Evolutionary conservation across 1,140 invertebrate species (phyloP).

Genomic region (Bombus terrestris): DNA sequence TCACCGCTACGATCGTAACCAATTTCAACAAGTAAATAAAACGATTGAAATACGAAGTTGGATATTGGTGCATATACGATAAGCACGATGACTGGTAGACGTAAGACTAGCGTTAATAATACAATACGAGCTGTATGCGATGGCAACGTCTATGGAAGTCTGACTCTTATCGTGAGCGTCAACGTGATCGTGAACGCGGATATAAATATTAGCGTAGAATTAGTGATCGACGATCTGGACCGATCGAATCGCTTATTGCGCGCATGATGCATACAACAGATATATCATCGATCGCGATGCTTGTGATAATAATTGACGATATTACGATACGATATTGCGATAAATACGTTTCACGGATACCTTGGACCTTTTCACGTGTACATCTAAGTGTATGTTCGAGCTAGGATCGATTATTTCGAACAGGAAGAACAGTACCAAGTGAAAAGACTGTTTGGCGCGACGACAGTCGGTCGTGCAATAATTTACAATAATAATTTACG

Average conservation of each 20-base stretch:
- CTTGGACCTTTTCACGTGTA: neutral
- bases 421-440: neutral
- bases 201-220: neutral
- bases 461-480: neutral
- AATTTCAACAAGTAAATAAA: constrained; percentile 51
- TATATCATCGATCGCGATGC: constrained; percentile 16
- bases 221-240: neutral
- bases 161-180: neutral
- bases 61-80: constrained; percentile 57
- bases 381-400: neutral
- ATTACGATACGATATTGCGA: neutral
- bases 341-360: neutral
- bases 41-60: constrained; percentile 23
- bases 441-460: neutral
- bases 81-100: constrained; percentile 68
- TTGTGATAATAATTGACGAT: neutral
- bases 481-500: neutral
- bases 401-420: neutral
- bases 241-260: too few species aligned
- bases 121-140: constrained; percentile 36
- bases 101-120: constrained; percentile 71
- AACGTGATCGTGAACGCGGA: neutral
- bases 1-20: neutral
- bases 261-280: constrained; percentile 1
- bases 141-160: neutral